Evolutionary conservation across 2,888 invertebrate genomes (phyloP).

Genomic region (Amiota minor): DNA sequence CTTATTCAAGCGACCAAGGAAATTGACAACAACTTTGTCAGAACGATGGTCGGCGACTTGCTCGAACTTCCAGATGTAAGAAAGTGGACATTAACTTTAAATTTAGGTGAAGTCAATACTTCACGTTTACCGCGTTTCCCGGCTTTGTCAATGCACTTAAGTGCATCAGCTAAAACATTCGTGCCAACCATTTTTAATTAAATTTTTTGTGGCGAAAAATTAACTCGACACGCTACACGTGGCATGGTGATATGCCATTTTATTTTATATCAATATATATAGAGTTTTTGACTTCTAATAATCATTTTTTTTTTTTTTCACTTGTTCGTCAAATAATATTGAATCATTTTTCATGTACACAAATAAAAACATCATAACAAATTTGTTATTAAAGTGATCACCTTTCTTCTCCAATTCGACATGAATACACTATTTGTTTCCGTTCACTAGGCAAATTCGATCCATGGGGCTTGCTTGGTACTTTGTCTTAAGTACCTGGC

Average conservation of each 20-base stretch:
- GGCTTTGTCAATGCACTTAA: slow-evolving; percentile 98
- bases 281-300: no score
- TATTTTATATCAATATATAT: no score
- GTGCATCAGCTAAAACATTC: slow-evolving; percentile 98
- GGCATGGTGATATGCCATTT: background rate
- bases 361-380: no score
- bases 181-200: slow-evolving; percentile 94
- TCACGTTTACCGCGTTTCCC: slow-evolving; percentile 98
- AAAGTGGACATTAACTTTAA: slow-evolving; percentile 98
- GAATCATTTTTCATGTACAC: no score
- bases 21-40: slow-evolving; percentile 98
- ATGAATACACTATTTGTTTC: no score
- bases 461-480: no score
- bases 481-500: no score
- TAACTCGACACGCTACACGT: background rate
- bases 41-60: slow-evolving; percentile 98
- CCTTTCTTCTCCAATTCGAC: no score
- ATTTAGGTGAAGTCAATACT: slow-evolving; percentile 96
- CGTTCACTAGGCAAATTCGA: no score
- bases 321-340: no score
- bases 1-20: slow-evolving; percentile 97
- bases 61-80: slow-evolving; percentile 99
- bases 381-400: no score
- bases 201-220: background rate
- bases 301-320: no score